Evolutionary conservation across 2,113 vertebrate species (phyloP), one percentile per base, ranked within the genome.

Genomic region (Elephantulus edwardii): DNA sequence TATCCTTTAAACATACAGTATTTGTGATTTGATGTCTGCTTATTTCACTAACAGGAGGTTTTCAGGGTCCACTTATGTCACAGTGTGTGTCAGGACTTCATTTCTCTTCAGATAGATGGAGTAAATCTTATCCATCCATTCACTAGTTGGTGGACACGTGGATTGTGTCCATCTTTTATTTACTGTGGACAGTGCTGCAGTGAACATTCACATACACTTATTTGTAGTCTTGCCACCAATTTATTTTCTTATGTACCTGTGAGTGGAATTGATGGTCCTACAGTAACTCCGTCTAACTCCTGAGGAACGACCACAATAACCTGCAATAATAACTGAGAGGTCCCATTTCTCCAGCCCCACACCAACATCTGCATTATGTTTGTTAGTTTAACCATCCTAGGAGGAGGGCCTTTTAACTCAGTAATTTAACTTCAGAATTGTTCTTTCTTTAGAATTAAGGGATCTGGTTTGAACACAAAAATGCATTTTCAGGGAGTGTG

Each of bases 11-110:
- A n/a, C n/a, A n/a, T n/a, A n/a, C n/a, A n/a, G n/a, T n/a, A n/a
- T n/a, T n/a, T n/a, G n/a, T n/a, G n/a, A n/a, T n/a, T n/a, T n/a
- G 11, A 16, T 5, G 1, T 30, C 35, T 5, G 26, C 48, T 22
- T 19, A 28, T 19, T 1, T 22, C 50, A n/a, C 28, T 40, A 2
- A 8, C 16, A 3, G 0, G 1, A 4, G 8, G 2, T 24, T 33
- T 1, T 42, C 19, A 24, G 6, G 56, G 26, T 58, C 33, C 19
- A 16, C 6, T 19, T 30, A 33, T 28, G 26, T 58, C 56, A 28
- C 10, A 28, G 56, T 26, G 28, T 9, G 24, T 58, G 10, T 58
- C 24, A 58, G 28, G 46, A 33, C 70, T 17, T 17, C 16, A 14
- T 26, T 33, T 44, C 56, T 8, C 24, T 58, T 20, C 1, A 2